Evolutionary conservation across 2,113 vertebrate species (phyloP).

Genomic region (Hemichromis elongatus): DNA sequence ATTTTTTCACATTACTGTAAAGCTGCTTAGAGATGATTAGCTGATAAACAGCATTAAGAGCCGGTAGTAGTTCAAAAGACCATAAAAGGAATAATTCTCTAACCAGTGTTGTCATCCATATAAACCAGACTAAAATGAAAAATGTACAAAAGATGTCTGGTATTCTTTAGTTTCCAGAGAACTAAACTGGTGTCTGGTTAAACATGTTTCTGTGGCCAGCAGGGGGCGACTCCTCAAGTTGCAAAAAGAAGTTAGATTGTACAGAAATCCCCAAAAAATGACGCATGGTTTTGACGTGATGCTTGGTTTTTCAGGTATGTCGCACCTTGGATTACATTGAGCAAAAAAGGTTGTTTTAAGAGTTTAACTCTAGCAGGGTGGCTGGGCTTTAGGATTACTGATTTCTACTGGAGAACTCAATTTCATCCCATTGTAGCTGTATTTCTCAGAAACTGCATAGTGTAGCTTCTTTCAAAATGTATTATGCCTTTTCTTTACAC

Average conservation of each 20-base stretch:
- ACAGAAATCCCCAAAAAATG: not conserved
- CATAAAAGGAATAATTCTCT: not conserved
- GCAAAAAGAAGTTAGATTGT: not conserved
- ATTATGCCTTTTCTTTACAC: not conserved
- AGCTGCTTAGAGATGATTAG: not conserved
- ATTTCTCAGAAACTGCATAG: not conserved
- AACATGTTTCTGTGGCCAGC: not conserved
- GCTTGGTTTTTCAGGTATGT: not conserved
- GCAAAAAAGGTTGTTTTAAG: not conserved
- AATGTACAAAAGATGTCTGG: not conserved
- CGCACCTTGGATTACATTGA: rapidly evolving
- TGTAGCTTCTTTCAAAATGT: rapidly evolving
- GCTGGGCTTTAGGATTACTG: not conserved
- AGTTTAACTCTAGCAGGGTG: not conserved
- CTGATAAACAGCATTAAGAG: not conserved
- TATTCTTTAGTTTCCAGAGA: not conserved
- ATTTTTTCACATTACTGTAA: not conserved
- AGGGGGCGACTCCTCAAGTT: not conserved
- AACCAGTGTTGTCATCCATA: not conserved
- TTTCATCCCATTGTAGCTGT: not conserved
- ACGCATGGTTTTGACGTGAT: too few relatives aligned
- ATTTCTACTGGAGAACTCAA: not conserved
- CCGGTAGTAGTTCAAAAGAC: not conserved
- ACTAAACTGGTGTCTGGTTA: not conserved
- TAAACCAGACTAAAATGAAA: not conserved